Base-by-base conservation (phyloP, 2,113 vertebrate species). In the Sinosuthora webbiana region DNA sequence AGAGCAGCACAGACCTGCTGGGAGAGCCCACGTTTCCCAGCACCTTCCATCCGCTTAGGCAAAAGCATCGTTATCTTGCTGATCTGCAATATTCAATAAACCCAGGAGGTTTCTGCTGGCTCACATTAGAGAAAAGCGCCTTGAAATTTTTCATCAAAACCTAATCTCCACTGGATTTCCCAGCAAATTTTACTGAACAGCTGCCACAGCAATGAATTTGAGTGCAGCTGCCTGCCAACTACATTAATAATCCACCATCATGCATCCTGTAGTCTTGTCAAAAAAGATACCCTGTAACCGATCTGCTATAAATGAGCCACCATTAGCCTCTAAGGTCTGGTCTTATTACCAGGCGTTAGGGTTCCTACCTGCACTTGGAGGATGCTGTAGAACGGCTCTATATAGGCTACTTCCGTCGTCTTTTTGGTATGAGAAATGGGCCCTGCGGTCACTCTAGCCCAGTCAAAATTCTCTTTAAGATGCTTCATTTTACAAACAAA, bases 101-200 rank as follows among this genome's bases (percentile, higher is more conserved):
- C 35, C 33, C 2, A 2, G 41, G 81, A 23, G n/a, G 11, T 21
- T 59, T 77, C 18, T 19, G 24, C 45, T 56, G 27, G 30, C 52
- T 59, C 28, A 4, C 18, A 9, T 44, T 35, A 57, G 85, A 53
- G 75, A 78, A 67, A 79, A 85, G 86, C 2, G 3, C 78, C 60
- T 85, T 82, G 81, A 94, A 67, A 64, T 67, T 91, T 83, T 88
- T 86, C 79, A 71, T 90, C 85, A 42, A 73, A 77, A 62, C 41
- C 37, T 83, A 22, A 80, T 83, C 64, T 53, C 65, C 33, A 2
- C 30, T 28, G 39, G 44, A 69, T 91, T 95, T 77, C 52, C 79
- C 53, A 68, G 67, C 27, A 83, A 50, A 49, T 79, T 83, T 87
- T 80, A 64, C 49, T 52, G 41, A 83, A 44, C 63, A 83, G 63